Base-by-base conservation (phyloP, 1,140 invertebrate genomes). In the Glossosoma conforme region DNA sequence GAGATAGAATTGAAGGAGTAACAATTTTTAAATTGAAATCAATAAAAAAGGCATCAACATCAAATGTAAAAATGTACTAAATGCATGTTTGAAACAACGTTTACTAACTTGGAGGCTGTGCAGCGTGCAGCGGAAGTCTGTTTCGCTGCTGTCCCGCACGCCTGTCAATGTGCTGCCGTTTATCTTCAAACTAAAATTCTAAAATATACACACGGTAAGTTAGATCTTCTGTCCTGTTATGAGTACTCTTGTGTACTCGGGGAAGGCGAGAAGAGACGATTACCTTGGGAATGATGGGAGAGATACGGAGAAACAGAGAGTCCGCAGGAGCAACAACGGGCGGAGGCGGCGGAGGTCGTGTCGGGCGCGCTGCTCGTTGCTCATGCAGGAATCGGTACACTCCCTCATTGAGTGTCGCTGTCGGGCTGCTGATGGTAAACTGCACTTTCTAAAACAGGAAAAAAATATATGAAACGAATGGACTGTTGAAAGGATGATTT, bases 211-310 rank as follows among this genome's bases (percentile, higher is more conserved):
- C 11, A 5, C n/a, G n/a, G n/a, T n/a, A n/a, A n/a, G n/a, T n/a
- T n/a, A n/a, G n/a, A n/a, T n/a, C n/a, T n/a, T n/a, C n/a, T n/a
- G n/a, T n/a, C n/a, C n/a, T 28, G 25, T 28, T 8, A n/a, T 8
- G 25, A 28, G 6, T 8, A 28, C n/a, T 8, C 6, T 28, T 28
- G 6, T 28, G n/a, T 28, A 28, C 6, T n/a, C 6, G 6, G 25
- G 25, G 6, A 42, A 13, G 17, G 15, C 17, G 20, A 37, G 8
- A 13, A 42, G 21, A 11, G 10, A n/a, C 11, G 43, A 11, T 25
- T 69, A 84, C 84, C 76, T 88, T 88, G 68, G 86, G 86, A 72
- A 89, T 82, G 58, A 87, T 79, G 15, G 84, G 84, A 17, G 81
- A 74, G 37, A 84, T 66, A 58, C 77, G 75, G 38, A 76, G 68